phyloP scores from a whole-genome alignment of 2,797 vertebrate species.

The Columba guinea region DNA sequence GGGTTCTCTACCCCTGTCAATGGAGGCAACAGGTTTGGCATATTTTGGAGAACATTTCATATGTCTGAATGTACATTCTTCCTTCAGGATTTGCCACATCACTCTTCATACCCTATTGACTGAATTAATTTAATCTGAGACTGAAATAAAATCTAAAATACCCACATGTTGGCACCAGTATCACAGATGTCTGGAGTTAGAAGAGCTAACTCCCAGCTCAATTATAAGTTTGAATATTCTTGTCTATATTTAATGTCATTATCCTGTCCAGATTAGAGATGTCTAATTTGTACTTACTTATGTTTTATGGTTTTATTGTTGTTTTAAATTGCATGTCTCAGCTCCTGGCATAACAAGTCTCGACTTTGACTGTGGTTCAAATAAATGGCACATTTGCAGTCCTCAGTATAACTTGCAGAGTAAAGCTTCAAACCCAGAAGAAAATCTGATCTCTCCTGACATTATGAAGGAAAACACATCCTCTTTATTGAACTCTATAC shows the following conservation, averaged over 20 bases:
- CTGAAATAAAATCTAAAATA: neutral
- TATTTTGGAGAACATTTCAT: neutral
- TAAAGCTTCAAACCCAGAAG: neutral
- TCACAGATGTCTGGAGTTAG: neutral
- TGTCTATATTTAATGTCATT: neutral
- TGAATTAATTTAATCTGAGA: neutral
- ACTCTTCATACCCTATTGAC: neutral
- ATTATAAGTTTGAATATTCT: fast-evolving
- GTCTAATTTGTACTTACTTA: neutral
- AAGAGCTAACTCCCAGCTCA: neutral
- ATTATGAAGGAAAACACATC: neutral
- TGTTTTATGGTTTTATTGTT: neutral
- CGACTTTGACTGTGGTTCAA: neutral
- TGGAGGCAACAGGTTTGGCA: neutral
- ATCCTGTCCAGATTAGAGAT: neutral
- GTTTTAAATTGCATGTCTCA: neutral
- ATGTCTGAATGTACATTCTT: neutral
- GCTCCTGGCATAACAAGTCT: neutral
- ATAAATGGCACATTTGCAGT: neutral
- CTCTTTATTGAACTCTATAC: conserved; percentile 49
- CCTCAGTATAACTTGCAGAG: neutral
- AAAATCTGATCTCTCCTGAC: neutral
- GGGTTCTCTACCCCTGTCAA: neutral
- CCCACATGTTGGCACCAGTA: neutral
- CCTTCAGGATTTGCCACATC: neutral